Evolutionary conservation across 2,797 vertebrate species (phyloP), one percentile per base, ranked within the genome.

Genomic region (Mormyrus proboscirostris): DNA sequence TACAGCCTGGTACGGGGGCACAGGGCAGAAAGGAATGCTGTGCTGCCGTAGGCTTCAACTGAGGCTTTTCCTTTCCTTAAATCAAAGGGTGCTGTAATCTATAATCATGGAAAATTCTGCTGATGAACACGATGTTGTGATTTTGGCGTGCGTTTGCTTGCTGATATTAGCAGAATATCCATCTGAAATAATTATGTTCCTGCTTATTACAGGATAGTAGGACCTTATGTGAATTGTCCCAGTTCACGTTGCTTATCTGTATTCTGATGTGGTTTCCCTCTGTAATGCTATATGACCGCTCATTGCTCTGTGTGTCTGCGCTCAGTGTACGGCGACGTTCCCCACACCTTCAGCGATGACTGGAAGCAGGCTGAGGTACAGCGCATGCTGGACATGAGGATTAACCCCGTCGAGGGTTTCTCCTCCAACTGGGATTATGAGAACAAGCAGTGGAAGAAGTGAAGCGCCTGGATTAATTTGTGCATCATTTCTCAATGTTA

Each of bases 381-480:
- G 95, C 96, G 97, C 73, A 96, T 97, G 96, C 92, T 99, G 91
- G 98, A 99, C 94, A 98, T 99, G 98, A 96, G 96, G 94, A 89
- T 97, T 0, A 96, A 96, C 90, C 98, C 97, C 0, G 89, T 99
- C 10, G 89, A 98, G 89, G 98, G 98, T 88, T 90, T 99, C 55
- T 91, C 97, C 0, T 19, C 96, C 92, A 93, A 98, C 6, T 99
- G 98, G 98, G 98, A 99, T 95, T 99, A 96, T 29, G 97, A 99
- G 86, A 98, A 97, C 92, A 98, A 98, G 0, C 94, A 97, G 50
- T 99, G 98, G 98, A 99, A 99, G 95, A 99, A 99, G 87, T 99
- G 94, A 97, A 94, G 92, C 91, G 92, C 51, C 88, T 86, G 90
- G 85, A 90, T 90, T 3, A 92, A 92, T 93, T 93, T 95, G 92